Evolutionary conservation across 2,113 vertebrate genomes (phyloP).

Genomic region (Cinclus cinclus): DNA sequence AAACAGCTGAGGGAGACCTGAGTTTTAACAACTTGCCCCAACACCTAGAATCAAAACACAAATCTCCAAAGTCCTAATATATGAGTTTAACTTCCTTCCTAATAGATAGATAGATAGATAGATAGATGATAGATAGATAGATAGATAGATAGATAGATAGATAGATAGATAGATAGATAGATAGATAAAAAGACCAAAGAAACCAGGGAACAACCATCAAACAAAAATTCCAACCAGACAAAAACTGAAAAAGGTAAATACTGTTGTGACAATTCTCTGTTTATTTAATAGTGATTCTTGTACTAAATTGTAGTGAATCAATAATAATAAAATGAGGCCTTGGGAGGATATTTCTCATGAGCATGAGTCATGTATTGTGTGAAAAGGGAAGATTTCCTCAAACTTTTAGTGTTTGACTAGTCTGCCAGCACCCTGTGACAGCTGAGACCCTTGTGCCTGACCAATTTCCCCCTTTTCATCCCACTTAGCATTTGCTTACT

Average conservation of each 20-base stretch:
- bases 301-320: neutral
- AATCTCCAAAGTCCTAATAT: neutral
- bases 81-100: neutral
- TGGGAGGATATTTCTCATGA: neutral
- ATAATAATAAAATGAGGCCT: neutral
- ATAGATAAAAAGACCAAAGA: too few relatives aligned
- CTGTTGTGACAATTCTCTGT: neutral
- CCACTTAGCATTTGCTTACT: neutral
- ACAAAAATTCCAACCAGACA: neutral
- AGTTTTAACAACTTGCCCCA: neutral
- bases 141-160: too few relatives aligned
- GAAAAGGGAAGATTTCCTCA: neutral
- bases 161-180: too few relatives aligned
- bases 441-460: fast-evolving
- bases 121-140: too few relatives aligned
- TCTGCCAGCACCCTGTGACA: too few relatives aligned
- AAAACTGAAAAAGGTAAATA: neutral
- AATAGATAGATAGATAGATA: too few relatives aligned
- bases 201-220: neutral
- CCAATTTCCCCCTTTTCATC: neutral
- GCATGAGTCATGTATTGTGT: neutral
- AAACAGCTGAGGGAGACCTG: neutral
- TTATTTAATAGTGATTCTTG: neutral
- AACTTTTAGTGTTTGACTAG: neutral
- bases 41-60: neutral